These are phyloP conservation scores for Rhimphoctona megacephalus DNA, from an alignment of 2,888 invertebrate genomes.

Conservation along the genomic window DNA sequence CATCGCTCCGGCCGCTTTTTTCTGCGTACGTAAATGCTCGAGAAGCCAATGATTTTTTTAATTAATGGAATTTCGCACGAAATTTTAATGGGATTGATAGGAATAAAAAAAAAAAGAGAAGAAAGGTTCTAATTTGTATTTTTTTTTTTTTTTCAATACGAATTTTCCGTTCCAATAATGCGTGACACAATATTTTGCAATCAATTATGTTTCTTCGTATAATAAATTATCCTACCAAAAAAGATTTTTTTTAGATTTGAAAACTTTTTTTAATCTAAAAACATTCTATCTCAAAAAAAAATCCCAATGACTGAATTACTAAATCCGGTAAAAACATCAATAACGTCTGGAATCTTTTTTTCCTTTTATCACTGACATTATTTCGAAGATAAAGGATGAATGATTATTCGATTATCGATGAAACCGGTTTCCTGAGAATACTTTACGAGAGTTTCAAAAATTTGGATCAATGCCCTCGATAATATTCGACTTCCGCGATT, in stretches of 20 bases:
- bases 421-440: not conserved
- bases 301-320: not conserved
- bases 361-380: not conserved
- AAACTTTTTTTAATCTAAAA: not conserved
- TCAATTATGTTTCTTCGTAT: too few relatives aligned
- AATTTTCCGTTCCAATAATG: not conserved
- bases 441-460: not conserved
- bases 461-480: not conserved
- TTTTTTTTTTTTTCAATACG: not conserved
- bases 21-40: not conserved
- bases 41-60: not conserved
- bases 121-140: not conserved
- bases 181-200: not conserved
- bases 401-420: not conserved
- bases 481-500: constrained; percentile 25
- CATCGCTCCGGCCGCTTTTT: not conserved
- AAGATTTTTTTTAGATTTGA: too few relatives aligned
- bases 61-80: not conserved
- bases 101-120: not conserved
- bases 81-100: not conserved
- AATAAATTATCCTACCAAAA: too few relatives aligned
- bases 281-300: not conserved
- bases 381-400: not conserved
- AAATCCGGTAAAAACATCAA: not conserved
- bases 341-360: not conserved